These are phyloP conservation scores for Himalopsyche japonica DNA, from an alignment of 2,888 invertebrate species.

Conservation along the genomic window DNA sequence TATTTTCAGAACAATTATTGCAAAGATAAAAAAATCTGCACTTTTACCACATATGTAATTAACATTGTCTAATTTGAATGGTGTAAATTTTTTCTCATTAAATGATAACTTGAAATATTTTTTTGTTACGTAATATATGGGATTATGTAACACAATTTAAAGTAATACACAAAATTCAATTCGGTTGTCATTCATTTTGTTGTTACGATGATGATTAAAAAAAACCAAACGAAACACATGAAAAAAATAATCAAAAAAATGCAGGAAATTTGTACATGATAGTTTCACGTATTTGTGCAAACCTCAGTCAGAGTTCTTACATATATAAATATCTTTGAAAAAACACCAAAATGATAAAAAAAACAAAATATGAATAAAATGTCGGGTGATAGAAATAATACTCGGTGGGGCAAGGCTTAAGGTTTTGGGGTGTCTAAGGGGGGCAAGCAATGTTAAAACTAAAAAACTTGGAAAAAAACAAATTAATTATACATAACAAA, in stretches of 20 bases:
- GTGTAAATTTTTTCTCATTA: no score
- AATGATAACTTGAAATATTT: no score
- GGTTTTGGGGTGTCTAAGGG: background rate
- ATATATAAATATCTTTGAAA: background rate
- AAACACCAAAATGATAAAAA: background rate
- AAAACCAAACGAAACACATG: background rate
- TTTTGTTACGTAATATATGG: no score
- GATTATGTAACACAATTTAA: background rate
- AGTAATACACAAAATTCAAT: background rate
- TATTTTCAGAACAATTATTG: no score
- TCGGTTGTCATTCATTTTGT: background rate
- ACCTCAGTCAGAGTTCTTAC: background rate
- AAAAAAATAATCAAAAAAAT: background rate
- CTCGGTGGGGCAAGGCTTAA: background rate
- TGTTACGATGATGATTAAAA: background rate
- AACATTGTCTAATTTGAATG: no score
- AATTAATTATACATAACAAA: conserved; percentile 42
- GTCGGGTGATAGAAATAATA: background rate
- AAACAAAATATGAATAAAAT: background rate
- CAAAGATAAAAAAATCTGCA: no score
- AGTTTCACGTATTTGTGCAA: background rate
- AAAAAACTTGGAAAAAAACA: conserved; percentile 42
- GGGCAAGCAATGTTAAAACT: background rate
- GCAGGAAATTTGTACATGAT: background rate
- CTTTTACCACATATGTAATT: no score